Base-by-base conservation (phyloP, 2,888 invertebrate species). In the Tuta absoluta region DNA sequence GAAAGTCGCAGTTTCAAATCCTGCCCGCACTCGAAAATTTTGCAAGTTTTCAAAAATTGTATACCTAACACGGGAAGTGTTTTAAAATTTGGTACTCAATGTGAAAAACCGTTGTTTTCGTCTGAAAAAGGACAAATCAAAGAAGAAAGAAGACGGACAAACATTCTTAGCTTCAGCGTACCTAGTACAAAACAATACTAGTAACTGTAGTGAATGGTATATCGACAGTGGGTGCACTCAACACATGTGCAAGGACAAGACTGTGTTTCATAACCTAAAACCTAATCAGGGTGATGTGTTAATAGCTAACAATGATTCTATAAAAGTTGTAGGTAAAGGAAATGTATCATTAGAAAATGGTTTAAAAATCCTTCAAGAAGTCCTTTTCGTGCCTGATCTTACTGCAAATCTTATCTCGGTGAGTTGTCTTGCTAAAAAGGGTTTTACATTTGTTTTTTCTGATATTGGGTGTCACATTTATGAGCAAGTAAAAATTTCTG, bases 381-480 rank as follows among this genome's bases (percentile, higher is more conserved):
- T 56, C 19, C 57, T 38, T 12, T 28, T 49, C 61, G 63, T 66
- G 45, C 63, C 63, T 24, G 28, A 57, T 11, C 37, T 57, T 37
- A 56, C 56, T 60, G 59, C 37, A 17, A 57, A 49, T 19, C 7
- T 57, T 17, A 17, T 63, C 53, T 63, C 62, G 12, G n/a, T n/a
- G n/a, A n/a, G n/a, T n/a, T n/a, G n/a, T n/a, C n/a, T n/a, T n/a
- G n/a, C n/a, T n/a, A n/a, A n/a, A n/a, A n/a, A n/a, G n/a, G n/a
- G n/a, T n/a, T n/a, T n/a, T n/a, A n/a, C n/a, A n/a, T n/a, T n/a
- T n/a, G n/a, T n/a, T n/a, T n/a, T n/a, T n/a, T n/a, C n/a, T n/a
- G 61, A 45, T 11, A 61, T 28, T 48, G 23, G 28, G 5, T 48
- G 61, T 48, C 45, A 62, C 23, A 65, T 65, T 58, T 58, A 14